Evolutionary conservation across 2,888 invertebrate genomes (phyloP).

Genomic region (Andrena bucephala): DNA sequence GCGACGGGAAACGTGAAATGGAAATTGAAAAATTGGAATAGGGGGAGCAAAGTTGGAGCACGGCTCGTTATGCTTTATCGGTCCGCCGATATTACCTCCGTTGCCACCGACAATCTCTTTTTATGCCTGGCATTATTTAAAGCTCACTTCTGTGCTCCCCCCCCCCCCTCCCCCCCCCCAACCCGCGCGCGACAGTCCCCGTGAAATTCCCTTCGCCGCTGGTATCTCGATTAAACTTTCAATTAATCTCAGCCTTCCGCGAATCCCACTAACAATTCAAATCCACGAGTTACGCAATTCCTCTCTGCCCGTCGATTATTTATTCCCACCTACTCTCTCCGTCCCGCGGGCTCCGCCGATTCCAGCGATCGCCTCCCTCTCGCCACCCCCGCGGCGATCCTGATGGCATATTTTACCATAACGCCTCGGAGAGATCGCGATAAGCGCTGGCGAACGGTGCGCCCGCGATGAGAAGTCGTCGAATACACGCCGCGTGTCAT

Average conservation of each 20-base stretch:
- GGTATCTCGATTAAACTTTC: constrained; percentile 32
- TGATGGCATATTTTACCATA: constrained; percentile 6
- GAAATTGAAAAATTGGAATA: constrained; percentile 73
- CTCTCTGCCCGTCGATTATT: not conserved
- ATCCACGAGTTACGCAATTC: not conserved
- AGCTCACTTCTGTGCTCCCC: constrained; percentile 20
- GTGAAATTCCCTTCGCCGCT: constrained; percentile 30
- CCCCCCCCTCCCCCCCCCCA: not conserved
- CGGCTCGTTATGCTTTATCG: constrained; percentile 73
- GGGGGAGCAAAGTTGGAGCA: constrained; percentile 53
- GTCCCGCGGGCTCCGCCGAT: not conserved
- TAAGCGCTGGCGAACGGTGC: not conserved
- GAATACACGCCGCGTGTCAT: not conserved
- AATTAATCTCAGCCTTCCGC: constrained; percentile 20
- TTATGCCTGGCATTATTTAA: constrained; percentile 45
- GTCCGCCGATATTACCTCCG: constrained; percentile 63
- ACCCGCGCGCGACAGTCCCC: not conserved
- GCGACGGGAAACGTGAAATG: constrained; percentile 64
- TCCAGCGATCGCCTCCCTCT: not conserved
- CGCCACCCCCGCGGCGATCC: not conserved
- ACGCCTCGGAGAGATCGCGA: constrained; percentile 8
- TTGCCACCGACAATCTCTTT: constrained; percentile 36
- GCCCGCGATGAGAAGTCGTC: constrained; percentile 12
- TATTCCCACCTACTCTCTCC: not conserved
- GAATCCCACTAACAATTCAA: constrained; percentile 4